phyloP scores from a whole-genome alignment of 1,140 invertebrate species.

The Drosophila pandora region DNA sequence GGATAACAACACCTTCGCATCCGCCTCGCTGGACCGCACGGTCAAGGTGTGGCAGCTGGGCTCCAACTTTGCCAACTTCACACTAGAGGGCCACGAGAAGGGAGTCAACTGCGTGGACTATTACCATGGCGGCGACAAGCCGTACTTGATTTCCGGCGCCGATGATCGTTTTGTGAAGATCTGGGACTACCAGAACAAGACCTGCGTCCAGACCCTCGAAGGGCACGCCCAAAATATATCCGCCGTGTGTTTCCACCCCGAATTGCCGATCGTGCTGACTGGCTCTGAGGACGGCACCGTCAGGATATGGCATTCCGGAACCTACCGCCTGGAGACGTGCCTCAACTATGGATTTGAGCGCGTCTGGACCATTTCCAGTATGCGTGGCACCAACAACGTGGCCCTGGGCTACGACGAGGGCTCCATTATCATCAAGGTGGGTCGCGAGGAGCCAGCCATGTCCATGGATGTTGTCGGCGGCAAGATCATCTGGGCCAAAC shows the following conservation, averaged over 20 bases:
- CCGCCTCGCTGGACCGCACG: slow-evolving; percentile 98
- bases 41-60: slow-evolving; percentile 99
- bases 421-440: slow-evolving; percentile 98
- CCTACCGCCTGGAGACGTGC: slow-evolving; percentile 97
- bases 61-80: slow-evolving; percentile 98
- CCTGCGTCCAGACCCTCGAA: slow-evolving; percentile 99
- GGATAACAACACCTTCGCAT: slow-evolving; percentile 99
- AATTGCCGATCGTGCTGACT: slow-evolving; percentile 98
- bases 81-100: slow-evolving; percentile 99
- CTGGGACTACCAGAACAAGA: slow-evolving; percentile 99
- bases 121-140: slow-evolving; percentile 99
- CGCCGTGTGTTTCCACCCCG: slow-evolving; percentile 97
- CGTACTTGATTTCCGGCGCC: slow-evolving; percentile 99
- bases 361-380: slow-evolving; percentile 98
- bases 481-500: slow-evolving; percentile 99
- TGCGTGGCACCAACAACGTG: slow-evolving; percentile 98
- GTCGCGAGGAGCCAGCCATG: slow-evolving; percentile 98
- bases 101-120: slow-evolving; percentile 99
- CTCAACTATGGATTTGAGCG: slow-evolving; percentile 99
- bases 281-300: slow-evolving; percentile 99
- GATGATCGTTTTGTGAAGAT: slow-evolving; percentile 99
- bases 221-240: slow-evolving; percentile 98
- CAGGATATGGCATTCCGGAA: slow-evolving; percentile 98
- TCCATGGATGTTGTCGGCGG: slow-evolving; percentile 99
- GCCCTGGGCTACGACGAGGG: slow-evolving; percentile 99